Percentiles rank a stretch among this genome's conserved stretches.
phyloP scores from a whole-genome alignment of 2,113 vertebrate species.

The Condylura cristata region DNA sequence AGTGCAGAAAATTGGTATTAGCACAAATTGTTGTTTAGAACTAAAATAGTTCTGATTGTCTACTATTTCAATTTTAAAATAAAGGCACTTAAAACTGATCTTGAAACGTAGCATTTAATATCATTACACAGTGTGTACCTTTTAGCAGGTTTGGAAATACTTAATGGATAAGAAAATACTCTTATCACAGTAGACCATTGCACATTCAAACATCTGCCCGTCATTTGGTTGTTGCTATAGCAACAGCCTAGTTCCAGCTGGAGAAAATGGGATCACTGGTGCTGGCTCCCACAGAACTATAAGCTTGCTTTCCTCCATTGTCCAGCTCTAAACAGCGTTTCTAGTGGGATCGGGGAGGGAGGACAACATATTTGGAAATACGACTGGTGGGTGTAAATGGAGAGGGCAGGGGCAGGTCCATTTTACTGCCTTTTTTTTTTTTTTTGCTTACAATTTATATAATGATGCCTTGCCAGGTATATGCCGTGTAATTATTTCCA shows the following conservation, averaged over 20 bases:
- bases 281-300: conserved; percentile 66
- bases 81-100: conserved; percentile 47
- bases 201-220: conserved; percentile 86
- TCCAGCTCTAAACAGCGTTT: conserved; percentile 61
- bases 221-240: conserved; percentile 88
- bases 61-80: conserved; percentile 67
- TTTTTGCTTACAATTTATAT: conserved; percentile 54
- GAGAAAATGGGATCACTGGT: conserved; percentile 83
- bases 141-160: conserved; percentile 80
- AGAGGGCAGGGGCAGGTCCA: background rate
- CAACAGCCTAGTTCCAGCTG: conserved; percentile 87
- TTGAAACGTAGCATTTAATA: conserved; percentile 73
- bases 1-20: conserved; percentile 68
- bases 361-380: conserved; percentile 44
- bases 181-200: conserved; percentile 83
- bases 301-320: conserved; percentile 72
- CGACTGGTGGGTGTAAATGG: rapidly evolving
- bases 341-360: background rate
- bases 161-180: conserved; percentile 79
- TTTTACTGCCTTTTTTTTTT: background rate
- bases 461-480: background rate
- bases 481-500: conserved; percentile 53
- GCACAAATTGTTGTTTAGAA: conserved; percentile 59
- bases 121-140: conserved; percentile 55
- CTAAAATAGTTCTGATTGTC: conserved; percentile 67